Base-by-base conservation (phyloP, 2,888 invertebrate species). In the Drosophila testacea region DNA sequence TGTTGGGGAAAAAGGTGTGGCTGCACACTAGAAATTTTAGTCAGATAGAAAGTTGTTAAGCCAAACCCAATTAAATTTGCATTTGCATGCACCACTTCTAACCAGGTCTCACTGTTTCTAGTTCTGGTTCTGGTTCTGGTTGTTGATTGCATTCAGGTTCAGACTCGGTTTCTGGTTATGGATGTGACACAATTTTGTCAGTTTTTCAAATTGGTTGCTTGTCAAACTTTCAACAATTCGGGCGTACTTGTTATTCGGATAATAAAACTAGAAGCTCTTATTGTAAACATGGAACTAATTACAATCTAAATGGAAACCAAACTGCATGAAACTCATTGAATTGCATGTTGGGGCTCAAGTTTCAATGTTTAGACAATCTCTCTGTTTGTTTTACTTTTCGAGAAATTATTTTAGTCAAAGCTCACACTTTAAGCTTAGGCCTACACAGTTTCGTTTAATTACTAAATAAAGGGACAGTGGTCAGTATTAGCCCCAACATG, bases 41-140 rank as follows among this genome's bases (percentile, higher is more conserved):
- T 42, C 13, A 50, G n/a, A 38, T 6, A 13, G 27, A 27, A 9
- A 38, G 6, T 4, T 65, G 56, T 67, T 57, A 57, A 65, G 36
- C 22, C 11, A 56, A 77, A 85, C 74, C 60, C 73, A 83, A 88
- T 88, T 79, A 83, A 72, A 65, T 63, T 72, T 67, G 56, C 64
- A 83, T 76, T 82, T 68, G 57, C 56, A 54, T 39, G 44, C 57
- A 66, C 22, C 54, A 64, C 41, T 39, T 42, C 51, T 32, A 41
- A 32, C 30, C 47, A 13, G 69, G 32, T 13, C 13, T 50, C 59
- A 27, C 10, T 6, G 44, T 60, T 2, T 30, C 10, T 10, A 10
- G 4, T 36, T 2, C 27, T 9, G 41, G 38, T 4, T 28, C 10
- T 3, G 30, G 6, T 30, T 10, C 5, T 30, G 38, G 13, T 54